Evolutionary conservation across 2,113 vertebrate genomes (phyloP).

Genomic region (Hippocampus zosterae): DNA sequence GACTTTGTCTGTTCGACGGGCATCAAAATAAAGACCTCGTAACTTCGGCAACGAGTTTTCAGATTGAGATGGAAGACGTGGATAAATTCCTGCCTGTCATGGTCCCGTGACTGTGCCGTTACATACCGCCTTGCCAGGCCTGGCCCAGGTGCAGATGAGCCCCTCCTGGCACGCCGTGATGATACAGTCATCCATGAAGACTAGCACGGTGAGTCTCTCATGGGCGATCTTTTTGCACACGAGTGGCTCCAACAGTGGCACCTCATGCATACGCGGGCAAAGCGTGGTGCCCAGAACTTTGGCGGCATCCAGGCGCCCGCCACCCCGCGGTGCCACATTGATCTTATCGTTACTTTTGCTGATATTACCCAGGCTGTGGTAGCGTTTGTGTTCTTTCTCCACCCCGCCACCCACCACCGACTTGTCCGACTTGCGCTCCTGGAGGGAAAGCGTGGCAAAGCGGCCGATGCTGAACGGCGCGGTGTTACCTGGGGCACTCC

Average conservation of each 20-base stretch:
- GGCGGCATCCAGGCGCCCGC: constrained; percentile 74
- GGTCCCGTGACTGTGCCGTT: background rate
- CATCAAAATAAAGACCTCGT: background rate
- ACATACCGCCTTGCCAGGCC: constrained; percentile 82
- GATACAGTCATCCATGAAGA: constrained; percentile 92
- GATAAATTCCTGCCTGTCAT: background rate
- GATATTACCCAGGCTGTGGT: constrained; percentile 87
- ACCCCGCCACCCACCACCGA: constrained; percentile 38
- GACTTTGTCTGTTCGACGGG: background rate
- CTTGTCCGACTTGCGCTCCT: constrained; percentile 80
- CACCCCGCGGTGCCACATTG: constrained; percentile 70
- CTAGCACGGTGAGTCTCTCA: constrained; percentile 85
- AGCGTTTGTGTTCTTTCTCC: constrained; percentile 85
- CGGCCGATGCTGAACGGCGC: constrained; percentile 79
- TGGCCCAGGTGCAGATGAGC: constrained; percentile 88
- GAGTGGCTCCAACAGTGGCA: constrained; percentile 86
- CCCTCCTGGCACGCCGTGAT: constrained; percentile 91
- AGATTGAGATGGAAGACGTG: background rate
- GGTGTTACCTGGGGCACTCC: constrained; percentile 27
- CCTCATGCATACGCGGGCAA: constrained; percentile 88
- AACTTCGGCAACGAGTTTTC: background rate
- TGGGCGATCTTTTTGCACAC: constrained; percentile 93
- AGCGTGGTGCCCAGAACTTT: constrained; percentile 84
- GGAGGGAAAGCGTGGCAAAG: constrained; percentile 81
- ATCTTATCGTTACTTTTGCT: constrained; percentile 82